Evolutionary conservation across 2,113 vertebrate species (phyloP).

Genomic region (Chrysochloris asiatica): DNA sequence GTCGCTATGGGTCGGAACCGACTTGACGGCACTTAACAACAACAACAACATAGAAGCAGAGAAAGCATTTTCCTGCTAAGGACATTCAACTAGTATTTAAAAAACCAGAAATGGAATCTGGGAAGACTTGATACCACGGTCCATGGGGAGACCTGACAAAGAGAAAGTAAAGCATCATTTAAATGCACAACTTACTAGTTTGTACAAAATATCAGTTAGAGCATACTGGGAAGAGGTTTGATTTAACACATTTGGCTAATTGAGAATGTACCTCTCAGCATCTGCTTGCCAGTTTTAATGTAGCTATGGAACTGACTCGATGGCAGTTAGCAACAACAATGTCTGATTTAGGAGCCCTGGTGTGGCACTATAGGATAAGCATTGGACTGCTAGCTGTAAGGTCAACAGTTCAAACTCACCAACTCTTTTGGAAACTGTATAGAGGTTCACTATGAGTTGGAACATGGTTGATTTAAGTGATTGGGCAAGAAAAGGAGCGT

Average conservation of each 20-base stretch:
- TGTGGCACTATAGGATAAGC: too few species aligned
- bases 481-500: neutral
- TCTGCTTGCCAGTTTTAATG: neutral
- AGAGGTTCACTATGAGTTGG: too few species aligned
- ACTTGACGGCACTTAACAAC: too few species aligned
- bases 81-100: neutral
- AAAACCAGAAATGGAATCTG: neutral
- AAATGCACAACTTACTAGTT: neutral
- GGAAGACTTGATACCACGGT: neutral
- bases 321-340: too few species aligned
- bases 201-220: neutral
- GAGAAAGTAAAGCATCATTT: neutral
- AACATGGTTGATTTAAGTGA: neutral
- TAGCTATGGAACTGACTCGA: too few species aligned
- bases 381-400: too few species aligned
- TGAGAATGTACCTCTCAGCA: neutral
- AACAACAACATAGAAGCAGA: too few species aligned
- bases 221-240: neutral
- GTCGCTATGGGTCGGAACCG: too few species aligned
- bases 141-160: neutral
- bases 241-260: neutral
- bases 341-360: too few species aligned
- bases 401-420: too few species aligned
- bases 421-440: too few species aligned
- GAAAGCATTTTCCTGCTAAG: neutral